These are phyloP conservation scores for Antedon mediterranea DNA, from an alignment of 53 echinoderm and acorn worm genomes.

Conservation along the genomic window DNA sequence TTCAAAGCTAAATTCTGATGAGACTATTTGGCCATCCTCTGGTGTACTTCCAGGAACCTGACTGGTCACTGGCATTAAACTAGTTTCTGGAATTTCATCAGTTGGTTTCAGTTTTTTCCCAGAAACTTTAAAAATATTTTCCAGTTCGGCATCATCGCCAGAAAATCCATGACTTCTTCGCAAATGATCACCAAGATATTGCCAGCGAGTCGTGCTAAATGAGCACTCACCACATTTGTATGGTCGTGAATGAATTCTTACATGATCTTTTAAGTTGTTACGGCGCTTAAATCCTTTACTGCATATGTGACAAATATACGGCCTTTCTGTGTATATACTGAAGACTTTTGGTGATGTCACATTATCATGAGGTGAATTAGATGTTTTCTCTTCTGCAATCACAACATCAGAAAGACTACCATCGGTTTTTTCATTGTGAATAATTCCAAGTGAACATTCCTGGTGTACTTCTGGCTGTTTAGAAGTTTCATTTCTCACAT, in stretches of 20 bases:
- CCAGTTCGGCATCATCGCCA: slow-evolving; percentile 79
- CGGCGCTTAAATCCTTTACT: slow-evolving; percentile 89
- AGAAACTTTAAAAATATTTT: slow-evolving; percentile 78
- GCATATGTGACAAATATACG: slow-evolving; percentile 89
- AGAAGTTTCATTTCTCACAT: slow-evolving; percentile 7
- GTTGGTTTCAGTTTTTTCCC: slow-evolving; percentile 89
- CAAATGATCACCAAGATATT: slow-evolving; percentile 88
- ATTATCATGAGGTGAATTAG: not conserved
- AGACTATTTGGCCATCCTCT: slow-evolving; percentile 14
- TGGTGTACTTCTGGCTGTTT: not conserved
- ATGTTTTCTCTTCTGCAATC: not conserved
- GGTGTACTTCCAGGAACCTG: slow-evolving; percentile 5
- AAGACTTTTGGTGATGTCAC: slow-evolving; percentile 20
- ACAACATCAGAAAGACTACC: not conserved
- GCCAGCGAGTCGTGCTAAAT: slow-evolving; percentile 93
- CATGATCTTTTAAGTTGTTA: slow-evolving; percentile 88
- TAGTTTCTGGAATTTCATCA: slow-evolving; percentile 65
- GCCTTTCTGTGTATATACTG: slow-evolving; percentile 35
- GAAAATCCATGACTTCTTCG: slow-evolving; percentile 73
- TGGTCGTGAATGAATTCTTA: slow-evolving; percentile 82
- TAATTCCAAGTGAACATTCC: not conserved
- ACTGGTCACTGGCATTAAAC: slow-evolving; percentile 45
- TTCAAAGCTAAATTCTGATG: slow-evolving; percentile 7
- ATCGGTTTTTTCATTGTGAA: not conserved
- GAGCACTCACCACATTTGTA: slow-evolving; percentile 91